Evolutionary conservation across 2,797 vertebrate species (phyloP), one percentile per base, ranked within the genome.

Genomic region (Emydoidea blandingii): DNA sequence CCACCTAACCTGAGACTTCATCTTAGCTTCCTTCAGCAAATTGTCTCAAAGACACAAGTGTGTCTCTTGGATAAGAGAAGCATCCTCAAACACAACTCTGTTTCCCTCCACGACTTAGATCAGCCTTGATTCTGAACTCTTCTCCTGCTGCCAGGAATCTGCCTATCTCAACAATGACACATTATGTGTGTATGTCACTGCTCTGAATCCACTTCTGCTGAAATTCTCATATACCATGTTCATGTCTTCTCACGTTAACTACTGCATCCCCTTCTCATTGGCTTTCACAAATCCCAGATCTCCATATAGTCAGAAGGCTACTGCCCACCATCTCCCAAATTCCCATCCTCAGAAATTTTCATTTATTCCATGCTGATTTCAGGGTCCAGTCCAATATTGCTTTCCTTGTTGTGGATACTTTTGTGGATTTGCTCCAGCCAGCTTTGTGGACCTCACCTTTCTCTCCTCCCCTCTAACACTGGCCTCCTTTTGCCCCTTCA

Each of bases 91-190:
- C 2, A 85, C 15, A 3, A 15, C 2, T 0, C 34, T 78, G 76
- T 21, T 80, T 12, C 83, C 41, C 21, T 47, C 12, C 89, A 76
- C 4, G 12, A 52, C 23, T 80, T 12, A 15, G 15, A 68, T 81
- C 31, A 87, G 49, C 2, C 12, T 81, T 90, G 34, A 92, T 80
- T 91, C 68, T 23, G 34, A 95, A 92, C 54, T 87, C 92, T 89
- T 74, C 50, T 86, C 25, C 59, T 90, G 15, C 59, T 76, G 12
- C 14, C 37, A 31, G 29, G 85, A 44, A 54, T 85, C 37, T 95
- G 12, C 23, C 23, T 10, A n/a, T 37, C 65, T 59, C n/a, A 49
- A 54, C 50, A 50, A 9, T 88, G 86, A 78, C 18, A 8, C 80
- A 56, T 59, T 87, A 47, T 92, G 53, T 89, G 62, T 57, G 27